Percentiles rank a stretch among this genome's conserved stretches.
Conservation (phyloP, 1,140 invertebrate species). For the Lasioglossum baleicum region DNA sequence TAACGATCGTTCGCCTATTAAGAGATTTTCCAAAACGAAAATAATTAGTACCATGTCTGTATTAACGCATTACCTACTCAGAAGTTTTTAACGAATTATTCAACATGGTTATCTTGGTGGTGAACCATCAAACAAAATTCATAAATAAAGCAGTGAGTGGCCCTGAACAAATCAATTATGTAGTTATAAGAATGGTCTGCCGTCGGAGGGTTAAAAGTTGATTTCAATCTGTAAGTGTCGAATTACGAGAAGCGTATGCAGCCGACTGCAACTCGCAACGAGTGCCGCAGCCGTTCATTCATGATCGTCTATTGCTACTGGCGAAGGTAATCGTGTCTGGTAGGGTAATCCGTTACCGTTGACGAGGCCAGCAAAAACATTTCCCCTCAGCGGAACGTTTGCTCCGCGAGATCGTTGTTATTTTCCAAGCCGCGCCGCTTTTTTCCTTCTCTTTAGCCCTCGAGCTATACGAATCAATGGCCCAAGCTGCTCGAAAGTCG, state of each 20-base stretch:
- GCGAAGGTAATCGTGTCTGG: conserved; percentile 37
- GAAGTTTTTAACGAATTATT: too few species aligned
- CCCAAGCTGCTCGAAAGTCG: not conserved
- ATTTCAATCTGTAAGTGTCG: not conserved
- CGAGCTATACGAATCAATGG: not conserved
- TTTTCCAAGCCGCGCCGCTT: not conserved
- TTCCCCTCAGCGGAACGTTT: not conserved
- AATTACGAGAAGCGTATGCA: not conserved
- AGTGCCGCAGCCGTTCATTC: conserved; percentile 34
- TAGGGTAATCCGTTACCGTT: conserved; percentile 22
- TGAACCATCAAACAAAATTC: too few species aligned
- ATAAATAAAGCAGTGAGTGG: too few species aligned
- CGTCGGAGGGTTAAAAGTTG: not conserved
- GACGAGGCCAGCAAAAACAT: conserved; percentile 19
- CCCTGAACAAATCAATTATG: too few species aligned
- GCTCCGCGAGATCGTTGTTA: not conserved
- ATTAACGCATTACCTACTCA: too few species aligned
- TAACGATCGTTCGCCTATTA: too few species aligned
- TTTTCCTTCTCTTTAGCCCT: not conserved
- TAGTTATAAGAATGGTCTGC: too few species aligned
- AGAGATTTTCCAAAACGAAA: too few species aligned
- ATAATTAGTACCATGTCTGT: too few species aligned
- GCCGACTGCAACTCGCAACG: not conserved
- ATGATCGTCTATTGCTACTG: conserved; percentile 32
- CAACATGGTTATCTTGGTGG: too few species aligned